phyloP scores from a whole-genome alignment of 1,140 invertebrate genomes.

The Bombus confusus region DNA sequence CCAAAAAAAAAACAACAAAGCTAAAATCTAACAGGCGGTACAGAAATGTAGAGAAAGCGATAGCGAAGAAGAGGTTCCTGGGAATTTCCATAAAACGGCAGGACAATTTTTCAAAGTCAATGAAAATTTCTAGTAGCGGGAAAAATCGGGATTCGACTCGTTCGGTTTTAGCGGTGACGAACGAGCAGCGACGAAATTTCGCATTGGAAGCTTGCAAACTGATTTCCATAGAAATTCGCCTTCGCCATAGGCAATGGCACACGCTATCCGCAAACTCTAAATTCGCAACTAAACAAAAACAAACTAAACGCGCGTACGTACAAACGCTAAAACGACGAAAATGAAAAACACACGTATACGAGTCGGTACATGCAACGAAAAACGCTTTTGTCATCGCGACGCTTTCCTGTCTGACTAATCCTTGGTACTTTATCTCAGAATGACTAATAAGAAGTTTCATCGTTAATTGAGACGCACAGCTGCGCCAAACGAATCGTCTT shows the following conservation, averaged over 20 bases:
- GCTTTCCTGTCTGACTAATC: too few relatives aligned
- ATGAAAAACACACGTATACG: too few relatives aligned
- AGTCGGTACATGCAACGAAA: too few relatives aligned
- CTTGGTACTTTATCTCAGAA: too few relatives aligned
- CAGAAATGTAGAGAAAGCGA: background rate
- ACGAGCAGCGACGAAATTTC: constrained; percentile 1
- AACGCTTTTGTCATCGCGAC: too few relatives aligned
- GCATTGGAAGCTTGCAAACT: constrained; percentile 6
- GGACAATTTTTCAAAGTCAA: constrained; percentile 11
- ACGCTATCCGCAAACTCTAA: background rate
- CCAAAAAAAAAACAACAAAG: background rate
- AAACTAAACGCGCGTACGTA: too few relatives aligned
- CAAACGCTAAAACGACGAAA: too few relatives aligned
- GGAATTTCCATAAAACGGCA: constrained; percentile 16
- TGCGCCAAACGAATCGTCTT: background rate
- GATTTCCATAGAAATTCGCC: constrained; percentile 53
- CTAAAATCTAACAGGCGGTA: background rate
- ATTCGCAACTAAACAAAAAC: background rate
- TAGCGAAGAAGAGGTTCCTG: too few relatives aligned
- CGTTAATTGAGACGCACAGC: too few relatives aligned
- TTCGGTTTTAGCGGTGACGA: background rate
- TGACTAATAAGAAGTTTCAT: too few relatives aligned
- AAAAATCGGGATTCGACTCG: background rate
- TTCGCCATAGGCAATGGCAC: background rate
- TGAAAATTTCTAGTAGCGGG: background rate